phyloP scores from a whole-genome alignment of 1,140 invertebrate genomes.

The Nymphalis io region DNA sequence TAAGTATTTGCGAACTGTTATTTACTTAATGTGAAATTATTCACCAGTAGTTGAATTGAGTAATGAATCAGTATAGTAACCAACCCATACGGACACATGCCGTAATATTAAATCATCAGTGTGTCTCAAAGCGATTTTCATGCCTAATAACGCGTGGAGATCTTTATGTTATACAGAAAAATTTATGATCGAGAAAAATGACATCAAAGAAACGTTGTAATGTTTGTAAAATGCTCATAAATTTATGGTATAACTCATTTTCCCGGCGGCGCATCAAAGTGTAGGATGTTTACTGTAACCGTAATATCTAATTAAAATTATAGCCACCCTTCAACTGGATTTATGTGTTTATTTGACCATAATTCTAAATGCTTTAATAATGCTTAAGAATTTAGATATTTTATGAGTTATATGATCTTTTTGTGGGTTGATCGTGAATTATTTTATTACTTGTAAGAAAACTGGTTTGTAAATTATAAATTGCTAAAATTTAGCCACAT shows the following conservation, averaged over 20 bases:
- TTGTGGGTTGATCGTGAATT: not conserved
- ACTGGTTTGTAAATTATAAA: too few relatives aligned
- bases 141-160: constrained; percentile 64
- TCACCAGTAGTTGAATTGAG: too few relatives aligned
- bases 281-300: constrained; percentile 23
- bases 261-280: constrained; percentile 27
- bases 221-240: constrained; percentile 51
- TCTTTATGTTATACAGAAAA: constrained; percentile 68
- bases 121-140: constrained; percentile 58
- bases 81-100: not conserved
- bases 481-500: too few relatives aligned
- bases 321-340: constrained; percentile 6
- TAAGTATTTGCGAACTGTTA: too few relatives aligned
- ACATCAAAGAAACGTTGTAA: constrained; percentile 67
- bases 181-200: constrained; percentile 71
- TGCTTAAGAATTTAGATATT: not conserved
- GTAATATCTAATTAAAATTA: constrained; percentile 24
- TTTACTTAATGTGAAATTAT: too few relatives aligned
- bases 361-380: not conserved
- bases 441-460: too few relatives aligned
- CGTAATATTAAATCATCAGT: constrained; percentile 16
- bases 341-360: constrained; percentile 6
- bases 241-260: constrained; percentile 35
- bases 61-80: too few relatives aligned
- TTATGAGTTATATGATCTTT: constrained; percentile 5